Base-by-base conservation (phyloP, 2,888 invertebrate species). In the Heliconius ismenius region DNA sequence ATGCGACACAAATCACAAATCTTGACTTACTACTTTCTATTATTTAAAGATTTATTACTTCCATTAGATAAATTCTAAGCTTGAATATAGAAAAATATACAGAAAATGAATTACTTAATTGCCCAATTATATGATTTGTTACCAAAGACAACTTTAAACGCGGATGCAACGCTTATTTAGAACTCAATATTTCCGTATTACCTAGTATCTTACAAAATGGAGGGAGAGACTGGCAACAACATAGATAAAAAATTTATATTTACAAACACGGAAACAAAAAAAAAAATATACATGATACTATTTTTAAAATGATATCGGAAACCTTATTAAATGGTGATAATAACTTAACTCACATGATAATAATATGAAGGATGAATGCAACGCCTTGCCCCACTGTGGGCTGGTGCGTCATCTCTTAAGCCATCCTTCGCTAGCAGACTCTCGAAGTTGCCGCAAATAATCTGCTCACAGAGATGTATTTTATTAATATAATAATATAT, bases 331-430 rank as follows among this genome's bases (percentile, higher is more conserved):
- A 64, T 65, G 0, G 1, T 1, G 9, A 32, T 21, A 3, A 18
- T 64, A 10, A 39, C 39, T 39, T 60, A 28, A 78, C 80, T 79
- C 90, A 93, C 93, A 82, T 94, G 93, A 81, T 92, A 93, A 83
- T 91, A 93, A 84, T 92, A 94, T 68, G 93, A 91, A 81, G 91
- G 90, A 84, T 92, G 91, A 77, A 88, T 82, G 84, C 92, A 92
- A 78, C 89, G 91, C 3, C 89, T 86, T 68, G 89, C 88, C 68
- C 88, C 89, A 80, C 86, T 85, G 83, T 88, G 88, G 67, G 87
- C 82, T 62, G 84, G 85, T 79, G 88, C 87, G 75, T 89, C 87
- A 73, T 88, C 87, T 32, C 85, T 84, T 76, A 90, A 79, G 24
- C 87, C 89, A 79, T 89, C 88, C 78, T 87, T 87, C 74, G 87